Conservation (phyloP, 2,888 invertebrate genomes). For the Laspeyria flexula region DNA sequence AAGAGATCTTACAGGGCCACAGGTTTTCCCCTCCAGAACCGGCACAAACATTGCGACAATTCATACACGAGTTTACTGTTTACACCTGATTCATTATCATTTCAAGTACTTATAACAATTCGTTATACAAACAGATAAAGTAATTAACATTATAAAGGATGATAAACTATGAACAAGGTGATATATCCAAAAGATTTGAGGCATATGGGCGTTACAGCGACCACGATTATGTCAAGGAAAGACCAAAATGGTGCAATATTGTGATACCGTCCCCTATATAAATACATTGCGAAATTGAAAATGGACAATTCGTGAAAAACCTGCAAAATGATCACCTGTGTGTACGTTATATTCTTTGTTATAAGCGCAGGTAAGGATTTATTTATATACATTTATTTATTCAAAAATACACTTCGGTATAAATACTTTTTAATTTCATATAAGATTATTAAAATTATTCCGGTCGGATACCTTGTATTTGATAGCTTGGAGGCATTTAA, state of each 20-base stretch:
- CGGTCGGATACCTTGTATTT: too few relatives aligned
- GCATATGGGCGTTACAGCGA: conserved; percentile 10
- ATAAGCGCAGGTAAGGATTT: conserved; percentile 42
- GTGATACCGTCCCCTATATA: conserved; percentile 77
- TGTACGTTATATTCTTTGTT: conserved; percentile 36
- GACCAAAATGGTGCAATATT: conserved; percentile 43
- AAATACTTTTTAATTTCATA: too few relatives aligned
- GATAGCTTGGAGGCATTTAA: too few relatives aligned
- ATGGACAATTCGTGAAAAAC: conserved; percentile 59
- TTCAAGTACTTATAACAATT: background rate
- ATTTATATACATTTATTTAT: background rate
- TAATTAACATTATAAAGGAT: conserved; percentile 5
- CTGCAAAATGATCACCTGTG: conserved; percentile 67
- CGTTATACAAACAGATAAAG: conserved; percentile 5
- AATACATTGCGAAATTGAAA: conserved; percentile 52
- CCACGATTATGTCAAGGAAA: conserved; percentile 64
- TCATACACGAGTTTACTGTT: background rate
- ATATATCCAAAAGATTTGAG: conserved; percentile 20
- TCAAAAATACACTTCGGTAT: too few relatives aligned
- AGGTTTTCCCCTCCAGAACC: too few relatives aligned
- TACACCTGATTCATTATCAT: conserved; percentile 1
- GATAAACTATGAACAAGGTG: conserved; percentile 10
- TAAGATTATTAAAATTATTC: too few relatives aligned
- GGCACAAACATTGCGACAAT: background rate
- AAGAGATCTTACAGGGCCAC: too few relatives aligned